These are phyloP conservation scores for Apostichopus parvimensis DNA, from an alignment of 35 echinoderm and acorn worm species.

Conservation along the genomic window DNA sequence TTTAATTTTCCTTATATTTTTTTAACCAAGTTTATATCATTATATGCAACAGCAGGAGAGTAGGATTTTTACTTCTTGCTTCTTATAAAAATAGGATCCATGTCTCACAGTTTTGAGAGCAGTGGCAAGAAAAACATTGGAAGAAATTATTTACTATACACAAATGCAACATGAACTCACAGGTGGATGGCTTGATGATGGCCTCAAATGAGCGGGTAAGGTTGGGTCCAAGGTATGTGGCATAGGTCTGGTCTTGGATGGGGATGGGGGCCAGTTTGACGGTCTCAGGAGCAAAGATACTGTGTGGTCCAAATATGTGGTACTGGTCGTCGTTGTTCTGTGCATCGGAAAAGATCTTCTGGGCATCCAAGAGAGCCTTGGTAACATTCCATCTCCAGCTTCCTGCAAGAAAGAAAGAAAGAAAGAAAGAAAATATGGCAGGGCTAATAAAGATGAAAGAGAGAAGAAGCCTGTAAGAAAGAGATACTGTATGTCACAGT, in stretches of 20 bases:
- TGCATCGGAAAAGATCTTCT: conserved; percentile 49
- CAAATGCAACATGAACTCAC: not conserved
- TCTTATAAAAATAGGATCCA: no score
- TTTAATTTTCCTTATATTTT: no score
- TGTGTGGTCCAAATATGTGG: conserved; percentile 64
- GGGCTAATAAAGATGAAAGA: no score
- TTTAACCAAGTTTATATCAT: no score
- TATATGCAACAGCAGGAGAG: no score
- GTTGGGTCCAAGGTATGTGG: conserved; percentile 79
- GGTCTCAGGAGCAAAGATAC: conserved; percentile 50
- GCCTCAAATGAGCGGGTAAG: conserved; percentile 88
- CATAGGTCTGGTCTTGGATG: conserved; percentile 81
- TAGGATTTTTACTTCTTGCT: no score
- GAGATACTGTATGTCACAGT: no score
- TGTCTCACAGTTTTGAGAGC: no score
- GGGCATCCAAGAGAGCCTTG: conserved; percentile 85
- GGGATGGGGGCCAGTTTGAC: conserved; percentile 74
- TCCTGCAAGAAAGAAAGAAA: conserved; percentile 60
- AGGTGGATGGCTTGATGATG: conserved; percentile 77
- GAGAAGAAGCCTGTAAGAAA: no score
- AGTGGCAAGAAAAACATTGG: no score
- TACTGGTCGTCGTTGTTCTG: conserved; percentile 6
- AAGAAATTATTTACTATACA: not conserved
- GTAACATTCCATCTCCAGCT: conserved; percentile 96
- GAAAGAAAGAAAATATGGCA: no score